A percentile compares a stretch with the other conserved stretches of the same genome.
phyloP scores from a whole-genome alignment of 2,113 vertebrate genomes.

The Bolborhynchus lineola region DNA sequence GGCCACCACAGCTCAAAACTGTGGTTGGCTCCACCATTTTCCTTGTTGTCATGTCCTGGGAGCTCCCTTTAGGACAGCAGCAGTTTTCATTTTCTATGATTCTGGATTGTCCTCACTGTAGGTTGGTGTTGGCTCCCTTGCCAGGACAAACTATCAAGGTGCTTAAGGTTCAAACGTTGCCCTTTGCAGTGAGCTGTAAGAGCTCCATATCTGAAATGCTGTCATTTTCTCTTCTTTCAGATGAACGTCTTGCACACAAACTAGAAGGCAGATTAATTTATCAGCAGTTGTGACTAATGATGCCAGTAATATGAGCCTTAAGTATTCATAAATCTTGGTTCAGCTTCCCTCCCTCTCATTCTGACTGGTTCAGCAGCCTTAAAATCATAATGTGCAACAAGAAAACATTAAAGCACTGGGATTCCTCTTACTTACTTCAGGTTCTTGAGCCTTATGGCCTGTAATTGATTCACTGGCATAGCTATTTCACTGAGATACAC shows the following conservation, averaged over 20 bases:
- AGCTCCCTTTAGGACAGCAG: not conserved
- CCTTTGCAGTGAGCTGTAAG: not conserved
- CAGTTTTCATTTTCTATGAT: not conserved
- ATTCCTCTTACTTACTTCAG: not conserved
- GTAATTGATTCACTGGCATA: not conserved
- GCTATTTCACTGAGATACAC: not conserved
- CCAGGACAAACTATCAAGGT: not conserved
- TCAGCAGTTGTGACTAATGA: conserved; percentile 37
- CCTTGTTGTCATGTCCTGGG: not conserved
- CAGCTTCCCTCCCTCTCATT: not conserved
- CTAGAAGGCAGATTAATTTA: conserved; percentile 47
- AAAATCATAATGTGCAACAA: not conserved
- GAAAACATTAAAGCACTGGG: not conserved
- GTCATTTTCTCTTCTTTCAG: not conserved
- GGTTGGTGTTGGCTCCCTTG: not conserved
- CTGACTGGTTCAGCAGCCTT: not conserved
- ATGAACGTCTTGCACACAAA: not conserved
- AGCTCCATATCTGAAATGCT: not conserved
- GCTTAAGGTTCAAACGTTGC: not conserved
- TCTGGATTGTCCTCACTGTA: not conserved
- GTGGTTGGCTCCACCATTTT: not conserved
- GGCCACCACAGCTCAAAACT: not conserved
- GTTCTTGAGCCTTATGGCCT: not conserved
- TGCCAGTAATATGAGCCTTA: not conserved
- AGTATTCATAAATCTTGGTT: conserved; percentile 24